Conservation (phyloP, 1,140 invertebrate species). For the Brachionus paranguensis region DNA sequence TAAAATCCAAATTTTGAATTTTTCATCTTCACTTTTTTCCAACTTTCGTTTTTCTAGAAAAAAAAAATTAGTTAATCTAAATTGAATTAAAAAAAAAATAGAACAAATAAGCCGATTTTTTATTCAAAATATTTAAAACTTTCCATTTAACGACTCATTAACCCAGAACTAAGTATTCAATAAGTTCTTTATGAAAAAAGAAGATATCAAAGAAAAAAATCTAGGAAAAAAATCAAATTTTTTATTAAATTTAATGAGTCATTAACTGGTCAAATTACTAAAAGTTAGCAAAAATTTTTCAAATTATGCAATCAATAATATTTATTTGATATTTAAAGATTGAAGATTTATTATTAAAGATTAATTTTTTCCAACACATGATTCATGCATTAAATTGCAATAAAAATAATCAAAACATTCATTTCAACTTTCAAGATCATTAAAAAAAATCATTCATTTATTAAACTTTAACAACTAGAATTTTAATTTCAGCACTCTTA, state of each 20-base stretch:
- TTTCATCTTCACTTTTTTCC: neutral
- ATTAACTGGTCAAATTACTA: too few relatives aligned
- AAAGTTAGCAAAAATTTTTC: too few relatives aligned
- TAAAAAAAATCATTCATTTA: neutral
- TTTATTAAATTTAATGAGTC: too few relatives aligned
- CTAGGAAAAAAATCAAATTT: too few relatives aligned
- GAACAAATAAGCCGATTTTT: neutral
- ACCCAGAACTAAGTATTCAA: too few relatives aligned
- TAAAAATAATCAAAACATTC: neutral
- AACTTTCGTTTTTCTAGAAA: conserved; percentile 9
- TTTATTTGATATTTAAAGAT: neutral
- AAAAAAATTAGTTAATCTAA: neutral
- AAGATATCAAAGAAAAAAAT: too few relatives aligned
- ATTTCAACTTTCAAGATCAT: neutral
- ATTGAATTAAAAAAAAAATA: neutral
- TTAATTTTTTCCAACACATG: neutral
- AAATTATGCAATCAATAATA: too few relatives aligned
- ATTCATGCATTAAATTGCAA: neutral
- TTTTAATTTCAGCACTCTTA: neutral
- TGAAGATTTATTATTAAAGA: neutral
- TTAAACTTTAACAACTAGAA: neutral
- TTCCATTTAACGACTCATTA: neutral
- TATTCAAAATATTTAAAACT: neutral
- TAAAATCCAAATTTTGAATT: neutral
- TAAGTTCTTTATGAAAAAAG: too few relatives aligned